Conservation (phyloP, 2,113 vertebrate genomes). For the Pholis gunnellus region DNA sequence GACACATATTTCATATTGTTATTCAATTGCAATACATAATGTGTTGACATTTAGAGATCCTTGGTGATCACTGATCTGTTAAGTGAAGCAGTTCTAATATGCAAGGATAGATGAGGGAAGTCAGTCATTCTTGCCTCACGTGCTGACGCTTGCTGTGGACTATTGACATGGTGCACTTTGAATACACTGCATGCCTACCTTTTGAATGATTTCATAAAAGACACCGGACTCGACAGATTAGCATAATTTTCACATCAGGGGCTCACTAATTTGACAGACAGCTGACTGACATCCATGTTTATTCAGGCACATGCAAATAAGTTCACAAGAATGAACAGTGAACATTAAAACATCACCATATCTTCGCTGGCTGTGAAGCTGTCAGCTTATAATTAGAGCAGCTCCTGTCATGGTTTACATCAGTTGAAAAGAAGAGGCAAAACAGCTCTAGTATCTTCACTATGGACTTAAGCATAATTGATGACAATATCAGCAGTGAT, state of each 20-base stretch:
- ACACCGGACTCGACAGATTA: conserved; percentile 6
- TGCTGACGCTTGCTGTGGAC: not conserved
- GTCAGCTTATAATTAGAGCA: conserved; percentile 44
- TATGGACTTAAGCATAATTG: not conserved
- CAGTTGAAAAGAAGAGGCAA: conserved; percentile 25
- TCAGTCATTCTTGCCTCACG: conserved; percentile 27
- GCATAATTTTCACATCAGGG: conserved; percentile 33
- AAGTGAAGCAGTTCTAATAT: conserved; percentile 27
- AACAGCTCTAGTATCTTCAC: not conserved
- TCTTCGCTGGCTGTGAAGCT: conserved; percentile 16
- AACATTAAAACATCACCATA: conserved; percentile 41
- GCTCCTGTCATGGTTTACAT: conserved; percentile 25
- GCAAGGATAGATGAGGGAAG: conserved; percentile 40
- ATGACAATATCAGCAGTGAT: conserved; percentile 24
- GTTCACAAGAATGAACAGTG: conserved; percentile 23
- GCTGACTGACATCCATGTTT: conserved; percentile 13
- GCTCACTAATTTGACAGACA: conserved; percentile 31
- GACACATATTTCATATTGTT: not conserved
- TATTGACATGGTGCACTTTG: conserved; percentile 20
- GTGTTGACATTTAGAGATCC: conserved; percentile 55
- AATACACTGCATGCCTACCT: not conserved
- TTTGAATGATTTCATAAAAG: not conserved
- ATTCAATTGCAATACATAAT: conserved; percentile 41
- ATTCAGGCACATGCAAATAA: conserved; percentile 11
- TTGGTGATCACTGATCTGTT: conserved; percentile 42